phyloP scores from a whole-genome alignment of 2,888 invertebrate genomes.

The Microctonus hyperodae region DNA sequence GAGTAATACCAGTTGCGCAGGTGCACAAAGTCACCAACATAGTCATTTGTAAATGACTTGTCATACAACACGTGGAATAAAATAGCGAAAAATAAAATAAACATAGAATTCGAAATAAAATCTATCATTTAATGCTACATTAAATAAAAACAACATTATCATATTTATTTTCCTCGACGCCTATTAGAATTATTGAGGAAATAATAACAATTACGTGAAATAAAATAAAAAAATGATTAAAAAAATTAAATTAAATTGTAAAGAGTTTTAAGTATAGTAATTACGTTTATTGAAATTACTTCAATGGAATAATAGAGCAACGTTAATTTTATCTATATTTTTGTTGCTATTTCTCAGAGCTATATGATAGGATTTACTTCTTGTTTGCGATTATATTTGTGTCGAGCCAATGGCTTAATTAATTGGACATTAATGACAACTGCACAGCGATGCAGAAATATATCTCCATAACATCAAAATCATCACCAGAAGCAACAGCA shows the following conservation, averaged over 20 bases:
- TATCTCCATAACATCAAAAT: background rate
- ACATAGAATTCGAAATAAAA: background rate
- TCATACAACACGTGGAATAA: background rate
- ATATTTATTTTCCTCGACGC: too few relatives aligned
- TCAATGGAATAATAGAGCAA: background rate
- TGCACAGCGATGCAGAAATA: slow-evolving; percentile 17
- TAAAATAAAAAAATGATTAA: background rate
- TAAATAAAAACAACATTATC: too few relatives aligned
- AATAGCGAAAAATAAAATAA: background rate
- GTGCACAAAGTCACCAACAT: slow-evolving; percentile 6
- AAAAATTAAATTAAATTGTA: background rate
- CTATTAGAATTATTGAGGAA: too few relatives aligned
- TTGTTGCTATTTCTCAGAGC: background rate
- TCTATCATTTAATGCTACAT: background rate
- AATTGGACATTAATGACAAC: slow-evolving; percentile 28
- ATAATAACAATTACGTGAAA: background rate
- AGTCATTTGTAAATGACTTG: background rate
- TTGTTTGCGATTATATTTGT: background rate
- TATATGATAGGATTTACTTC: background rate
- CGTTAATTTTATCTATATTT: background rate
- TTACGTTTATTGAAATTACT: slow-evolving; percentile 13
- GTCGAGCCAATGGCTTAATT: slow-evolving; percentile 30
- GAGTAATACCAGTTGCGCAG: slow-evolving; percentile 15
- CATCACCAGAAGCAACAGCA: background rate
- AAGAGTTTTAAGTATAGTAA: background rate